Evolutionary conservation across 2,113 vertebrate genomes (phyloP).

Genomic region (Lagopus muta): DNA sequence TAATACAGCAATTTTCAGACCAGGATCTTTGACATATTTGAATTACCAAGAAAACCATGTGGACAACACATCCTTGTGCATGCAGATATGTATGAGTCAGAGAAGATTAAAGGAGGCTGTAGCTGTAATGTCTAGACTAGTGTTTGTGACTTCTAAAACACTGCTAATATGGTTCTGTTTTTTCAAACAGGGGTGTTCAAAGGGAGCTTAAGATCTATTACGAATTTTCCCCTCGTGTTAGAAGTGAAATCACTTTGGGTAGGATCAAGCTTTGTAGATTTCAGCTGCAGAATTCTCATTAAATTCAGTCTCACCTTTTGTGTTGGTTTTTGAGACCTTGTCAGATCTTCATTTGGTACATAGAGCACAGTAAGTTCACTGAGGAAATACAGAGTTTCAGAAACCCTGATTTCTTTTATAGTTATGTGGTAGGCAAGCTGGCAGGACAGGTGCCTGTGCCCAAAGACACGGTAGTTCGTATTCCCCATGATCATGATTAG

Average conservation of each 20-base stretch:
- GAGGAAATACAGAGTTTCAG: neutral
- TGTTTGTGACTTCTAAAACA: conserved; percentile 15
- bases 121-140: conserved; percentile 39
- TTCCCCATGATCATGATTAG: neutral
- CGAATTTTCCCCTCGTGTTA: neutral
- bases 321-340: conserved; percentile 63
- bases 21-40: neutral
- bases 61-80: neutral
- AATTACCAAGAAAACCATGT: neutral
- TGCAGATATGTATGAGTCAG: neutral
- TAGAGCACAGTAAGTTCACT: neutral
- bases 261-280: conserved; percentile 26
- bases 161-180: neutral
- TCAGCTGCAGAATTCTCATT: conserved; percentile 31
- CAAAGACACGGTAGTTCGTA: neutral
- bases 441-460: neutral
- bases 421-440: neutral
- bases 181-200: conserved; percentile 16
- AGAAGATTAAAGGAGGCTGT: conserved; percentile 18
- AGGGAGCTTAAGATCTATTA: conserved; percentile 38
- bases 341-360: conserved; percentile 26
- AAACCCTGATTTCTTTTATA: neutral
- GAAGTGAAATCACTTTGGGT: neutral
- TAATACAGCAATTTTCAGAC: neutral
- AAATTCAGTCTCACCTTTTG: conserved; percentile 53